phyloP scores from a whole-genome alignment of 2,888 invertebrate genomes.

The Tetheella fluctuosa region DNA sequence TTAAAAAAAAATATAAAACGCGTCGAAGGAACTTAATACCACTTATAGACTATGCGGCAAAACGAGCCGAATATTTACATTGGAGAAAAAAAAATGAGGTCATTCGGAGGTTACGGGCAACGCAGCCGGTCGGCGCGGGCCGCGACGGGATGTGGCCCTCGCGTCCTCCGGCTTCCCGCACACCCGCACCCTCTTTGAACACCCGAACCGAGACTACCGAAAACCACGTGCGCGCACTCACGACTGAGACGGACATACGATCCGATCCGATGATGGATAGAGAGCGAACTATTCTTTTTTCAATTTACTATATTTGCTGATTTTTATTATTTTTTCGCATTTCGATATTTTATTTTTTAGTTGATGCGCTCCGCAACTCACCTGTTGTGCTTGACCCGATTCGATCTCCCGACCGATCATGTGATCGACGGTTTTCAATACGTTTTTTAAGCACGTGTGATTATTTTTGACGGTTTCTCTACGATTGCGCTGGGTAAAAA shows the following conservation, averaged over 20 bases:
- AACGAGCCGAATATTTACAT: conserved; percentile 83
- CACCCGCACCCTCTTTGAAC: conserved; percentile 44
- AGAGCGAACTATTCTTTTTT: conserved; percentile 74
- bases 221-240: conserved; percentile 77
- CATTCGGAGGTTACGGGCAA: conserved; percentile 83
- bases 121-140: conserved; percentile 81
- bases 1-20: conserved; percentile 54
- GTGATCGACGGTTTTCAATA: conserved; percentile 76
- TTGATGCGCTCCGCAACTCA: conserved; percentile 81
- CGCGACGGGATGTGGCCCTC: conserved; percentile 78
- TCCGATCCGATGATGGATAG: conserved; percentile 38
- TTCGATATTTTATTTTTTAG: conserved; percentile 85
- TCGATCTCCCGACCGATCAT: conserved; percentile 78
- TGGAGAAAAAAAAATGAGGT: conserved; percentile 83
- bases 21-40: conserved; percentile 80
- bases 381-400: conserved; percentile 84
- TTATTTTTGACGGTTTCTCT: conserved; percentile 38
- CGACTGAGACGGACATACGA: conserved; percentile 58
- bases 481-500: conserved; percentile 23
- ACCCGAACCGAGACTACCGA: conserved; percentile 55
- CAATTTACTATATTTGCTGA: conserved; percentile 82
- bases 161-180: conserved; percentile 47
- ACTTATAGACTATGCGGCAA: conserved; percentile 83
- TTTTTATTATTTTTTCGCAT: conserved; percentile 84
- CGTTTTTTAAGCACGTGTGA: conserved; percentile 53